Percentiles rank a stretch among this genome's conserved stretches.
These are phyloP conservation scores for Thermophis baileyi DNA, from an alignment of 2,113 vertebrate species.

Conservation along the genomic window DNA sequence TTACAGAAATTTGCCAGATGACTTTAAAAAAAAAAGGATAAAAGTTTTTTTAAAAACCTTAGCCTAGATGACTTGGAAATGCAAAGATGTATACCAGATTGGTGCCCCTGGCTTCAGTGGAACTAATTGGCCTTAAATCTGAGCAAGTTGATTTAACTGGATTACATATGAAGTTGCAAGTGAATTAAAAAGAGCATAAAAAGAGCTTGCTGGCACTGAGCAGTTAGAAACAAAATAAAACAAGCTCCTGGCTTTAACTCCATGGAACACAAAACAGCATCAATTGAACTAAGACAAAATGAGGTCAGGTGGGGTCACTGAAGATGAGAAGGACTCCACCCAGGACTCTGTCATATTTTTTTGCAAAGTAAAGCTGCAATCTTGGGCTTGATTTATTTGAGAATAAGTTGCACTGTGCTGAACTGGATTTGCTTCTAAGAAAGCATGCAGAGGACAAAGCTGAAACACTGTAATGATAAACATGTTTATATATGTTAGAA, in stretches of 20 bases:
- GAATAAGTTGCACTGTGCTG: not conserved
- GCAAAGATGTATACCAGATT: not conserved
- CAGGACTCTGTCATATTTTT: not conserved
- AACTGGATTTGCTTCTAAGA: not conserved
- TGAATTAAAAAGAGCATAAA: not conserved
- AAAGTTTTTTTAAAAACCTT: not conserved
- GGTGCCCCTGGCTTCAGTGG: not conserved
- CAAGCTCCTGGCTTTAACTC: not conserved
- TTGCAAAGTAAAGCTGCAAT: not conserved
- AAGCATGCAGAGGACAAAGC: not conserved
- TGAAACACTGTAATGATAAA: not conserved
- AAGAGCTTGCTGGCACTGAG: not conserved
- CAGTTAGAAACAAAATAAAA: not conserved
- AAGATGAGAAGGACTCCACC: not conserved
- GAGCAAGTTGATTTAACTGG: not conserved
- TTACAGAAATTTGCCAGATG: not conserved
- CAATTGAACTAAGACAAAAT: not conserved
- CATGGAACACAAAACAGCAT: not conserved
- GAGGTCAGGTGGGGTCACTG: not conserved
- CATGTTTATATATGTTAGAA: not conserved
- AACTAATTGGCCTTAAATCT: not conserved
- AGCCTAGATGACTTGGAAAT: not conserved
- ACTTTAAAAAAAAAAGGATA: too few species aligned
- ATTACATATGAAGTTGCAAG: not conserved
- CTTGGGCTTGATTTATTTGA: not conserved